These are phyloP conservation scores for Perdita meconis DNA, from an alignment of 2,888 invertebrate species.

Conservation along the genomic window DNA sequence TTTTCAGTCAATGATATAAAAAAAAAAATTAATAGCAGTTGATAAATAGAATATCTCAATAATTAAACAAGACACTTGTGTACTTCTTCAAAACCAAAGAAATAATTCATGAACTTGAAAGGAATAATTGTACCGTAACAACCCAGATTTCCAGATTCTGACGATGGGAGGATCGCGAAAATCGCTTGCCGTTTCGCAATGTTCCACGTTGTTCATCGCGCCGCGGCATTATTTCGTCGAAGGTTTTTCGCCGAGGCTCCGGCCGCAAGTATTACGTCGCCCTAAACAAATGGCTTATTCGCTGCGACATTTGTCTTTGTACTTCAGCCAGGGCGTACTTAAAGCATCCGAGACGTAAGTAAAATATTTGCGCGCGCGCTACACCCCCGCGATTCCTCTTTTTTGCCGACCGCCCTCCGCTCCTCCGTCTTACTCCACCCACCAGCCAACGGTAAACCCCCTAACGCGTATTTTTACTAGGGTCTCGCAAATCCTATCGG, in stretches of 20 bases:
- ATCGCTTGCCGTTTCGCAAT: background rate
- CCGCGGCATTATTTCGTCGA: conserved; percentile 43
- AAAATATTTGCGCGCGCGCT: conserved; percentile 72
- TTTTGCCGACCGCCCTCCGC: conserved; percentile 29
- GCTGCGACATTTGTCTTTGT: conserved; percentile 65
- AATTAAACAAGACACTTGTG: no score
- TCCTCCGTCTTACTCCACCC: conserved; percentile 49
- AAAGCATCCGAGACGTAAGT: conserved; percentile 68
- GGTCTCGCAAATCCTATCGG: conserved; percentile 71
- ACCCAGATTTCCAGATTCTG: no score
- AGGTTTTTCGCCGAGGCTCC: conserved; percentile 26
- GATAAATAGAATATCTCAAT: no score
- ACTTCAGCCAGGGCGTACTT: conserved; percentile 57
- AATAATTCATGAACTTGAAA: no score
- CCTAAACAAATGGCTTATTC: conserved; percentile 64
- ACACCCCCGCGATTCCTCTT: conserved; percentile 17
- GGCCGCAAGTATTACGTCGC: conserved; percentile 42
- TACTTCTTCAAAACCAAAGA: no score
- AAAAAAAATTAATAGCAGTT: no score
- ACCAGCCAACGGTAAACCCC: conserved; percentile 65
- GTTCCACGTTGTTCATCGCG: conserved; percentile 1
- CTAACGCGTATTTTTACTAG: conserved; percentile 72
- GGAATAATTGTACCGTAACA: no score
- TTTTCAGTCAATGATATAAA: no score
- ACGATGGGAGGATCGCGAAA: background rate